Evolutionary conservation across 2,113 vertebrate genomes (phyloP).

Genomic region (Baryphthengus martii): DNA sequence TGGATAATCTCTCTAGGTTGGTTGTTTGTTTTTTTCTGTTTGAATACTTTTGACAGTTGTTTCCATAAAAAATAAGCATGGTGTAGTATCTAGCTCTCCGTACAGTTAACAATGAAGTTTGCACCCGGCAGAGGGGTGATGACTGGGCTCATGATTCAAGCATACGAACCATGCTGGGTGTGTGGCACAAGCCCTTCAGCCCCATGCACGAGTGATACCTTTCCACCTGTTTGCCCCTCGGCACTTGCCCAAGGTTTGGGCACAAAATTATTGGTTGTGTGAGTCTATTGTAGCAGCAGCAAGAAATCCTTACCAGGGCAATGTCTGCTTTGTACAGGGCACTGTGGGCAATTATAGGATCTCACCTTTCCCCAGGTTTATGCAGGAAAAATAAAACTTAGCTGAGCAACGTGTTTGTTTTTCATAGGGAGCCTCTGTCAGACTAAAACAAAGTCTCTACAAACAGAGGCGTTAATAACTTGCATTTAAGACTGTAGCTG

Average conservation of each 20-base stretch:
- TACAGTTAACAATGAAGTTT: not conserved
- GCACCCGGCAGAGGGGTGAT: not conserved
- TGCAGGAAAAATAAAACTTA: rapidly evolving
- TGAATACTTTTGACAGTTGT: not conserved
- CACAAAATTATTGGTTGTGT: not conserved
- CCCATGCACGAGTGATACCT: not conserved
- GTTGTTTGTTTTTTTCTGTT: not conserved
- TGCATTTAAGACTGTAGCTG: not conserved
- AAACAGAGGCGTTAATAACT: not conserved
- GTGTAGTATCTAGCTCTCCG: not conserved
- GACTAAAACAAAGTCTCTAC: not conserved
- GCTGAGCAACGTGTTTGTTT: not conserved
- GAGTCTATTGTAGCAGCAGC: not conserved
- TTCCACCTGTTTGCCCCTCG: not conserved
- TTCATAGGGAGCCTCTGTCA: not conserved
- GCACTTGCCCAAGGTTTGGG: not conserved
- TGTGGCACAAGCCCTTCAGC: not conserved
- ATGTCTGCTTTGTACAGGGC: not conserved
- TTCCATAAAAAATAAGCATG: not conserved
- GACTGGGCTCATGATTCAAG: rapidly evolving
- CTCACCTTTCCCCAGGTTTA: not conserved
- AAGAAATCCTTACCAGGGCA: not conserved
- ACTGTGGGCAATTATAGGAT: not conserved
- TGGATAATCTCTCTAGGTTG: too few species aligned
- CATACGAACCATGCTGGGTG: rapidly evolving